phyloP scores from a whole-genome alignment of 1,140 invertebrate species.

The Ceratitis capitata region DNA sequence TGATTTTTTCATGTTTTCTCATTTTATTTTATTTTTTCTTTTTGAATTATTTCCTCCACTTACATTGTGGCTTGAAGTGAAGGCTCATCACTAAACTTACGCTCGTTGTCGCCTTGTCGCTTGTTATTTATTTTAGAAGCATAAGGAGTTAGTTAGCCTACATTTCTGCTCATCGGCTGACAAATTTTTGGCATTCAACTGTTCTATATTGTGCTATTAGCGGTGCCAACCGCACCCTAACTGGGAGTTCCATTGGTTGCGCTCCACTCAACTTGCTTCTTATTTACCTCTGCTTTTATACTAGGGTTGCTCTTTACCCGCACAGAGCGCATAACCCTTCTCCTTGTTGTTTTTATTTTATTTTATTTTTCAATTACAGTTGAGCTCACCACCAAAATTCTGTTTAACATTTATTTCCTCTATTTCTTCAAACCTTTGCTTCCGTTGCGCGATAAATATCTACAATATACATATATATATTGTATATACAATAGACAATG shows the following conservation, averaged over 20 bases:
- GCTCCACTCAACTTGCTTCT: no score
- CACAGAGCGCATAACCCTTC: neutral
- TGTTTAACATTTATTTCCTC: neutral
- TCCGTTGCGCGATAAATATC: neutral
- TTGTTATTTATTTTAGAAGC: conserved; percentile 15
- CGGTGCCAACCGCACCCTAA: neutral
- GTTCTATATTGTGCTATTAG: neutral
- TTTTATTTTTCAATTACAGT: neutral
- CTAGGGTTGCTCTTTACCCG: neutral
- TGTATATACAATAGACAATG: no score
- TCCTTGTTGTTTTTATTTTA: neutral
- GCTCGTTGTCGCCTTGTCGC: conserved; percentile 13
- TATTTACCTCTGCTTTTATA: neutral
- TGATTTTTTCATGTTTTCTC: no score
- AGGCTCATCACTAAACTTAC: neutral
- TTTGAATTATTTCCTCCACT: neutral
- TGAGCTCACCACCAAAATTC: neutral
- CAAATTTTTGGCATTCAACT: neutral
- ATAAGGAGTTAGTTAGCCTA: neutral
- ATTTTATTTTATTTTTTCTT: neutral
- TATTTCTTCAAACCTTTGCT: neutral
- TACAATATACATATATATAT: neutral
- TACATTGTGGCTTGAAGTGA: neutral
- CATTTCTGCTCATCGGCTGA: neutral
- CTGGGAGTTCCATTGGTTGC: neutral